Conservation (phyloP, 2,888 invertebrate species). For the Dicranocentrus wangi region DNA sequence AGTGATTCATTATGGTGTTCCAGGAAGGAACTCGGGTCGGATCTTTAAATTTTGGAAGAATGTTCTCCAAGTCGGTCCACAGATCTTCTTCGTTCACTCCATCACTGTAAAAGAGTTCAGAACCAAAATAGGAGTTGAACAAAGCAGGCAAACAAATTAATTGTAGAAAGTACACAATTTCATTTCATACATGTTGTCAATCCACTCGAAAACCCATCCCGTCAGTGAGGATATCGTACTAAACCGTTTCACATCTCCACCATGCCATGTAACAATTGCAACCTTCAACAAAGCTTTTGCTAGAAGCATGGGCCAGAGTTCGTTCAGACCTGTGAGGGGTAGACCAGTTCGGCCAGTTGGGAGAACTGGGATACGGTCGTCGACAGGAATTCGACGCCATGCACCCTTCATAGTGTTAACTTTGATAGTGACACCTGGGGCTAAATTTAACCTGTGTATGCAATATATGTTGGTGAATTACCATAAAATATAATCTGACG, state of each 20-base stretch:
- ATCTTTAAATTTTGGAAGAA: constrained; percentile 59
- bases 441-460: no score
- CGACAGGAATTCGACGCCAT: constrained; percentile 66
- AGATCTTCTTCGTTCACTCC: constrained; percentile 44
- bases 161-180: no score
- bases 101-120: constrained; percentile 12
- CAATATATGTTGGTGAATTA: no score
- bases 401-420: constrained; percentile 36
- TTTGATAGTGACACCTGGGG: no score
- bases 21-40: constrained; percentile 39
- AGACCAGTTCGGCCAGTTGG: constrained; percentile 44
- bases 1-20: constrained; percentile 8
- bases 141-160: no score
- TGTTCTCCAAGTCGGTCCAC: constrained; percentile 60
- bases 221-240: constrained; percentile 62
- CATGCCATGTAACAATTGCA: constrained; percentile 46
- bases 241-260: constrained; percentile 38
- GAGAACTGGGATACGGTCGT: constrained; percentile 63
- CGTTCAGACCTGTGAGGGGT: constrained; percentile 54
- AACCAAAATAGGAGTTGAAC: not conserved
- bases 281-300: constrained; percentile 66
- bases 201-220: constrained; percentile 65
- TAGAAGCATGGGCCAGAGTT: constrained; percentile 65
- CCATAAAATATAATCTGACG: constrained; percentile 65
- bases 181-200: constrained; percentile 38